Evolutionary conservation across 1,140 invertebrate genomes (phyloP).

Genomic region (Saccostrea echinata): DNA sequence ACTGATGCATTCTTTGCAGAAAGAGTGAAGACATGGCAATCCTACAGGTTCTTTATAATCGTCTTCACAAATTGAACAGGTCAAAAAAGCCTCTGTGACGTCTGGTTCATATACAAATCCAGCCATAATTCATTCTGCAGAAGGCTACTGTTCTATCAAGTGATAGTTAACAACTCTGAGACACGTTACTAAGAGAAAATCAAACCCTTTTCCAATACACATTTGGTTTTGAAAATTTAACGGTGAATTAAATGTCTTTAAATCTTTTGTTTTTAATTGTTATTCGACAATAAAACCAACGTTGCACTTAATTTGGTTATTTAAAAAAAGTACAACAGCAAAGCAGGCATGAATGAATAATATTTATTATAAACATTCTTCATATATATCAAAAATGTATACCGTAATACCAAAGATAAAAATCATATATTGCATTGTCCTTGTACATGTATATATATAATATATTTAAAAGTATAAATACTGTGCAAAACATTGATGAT

Average conservation of each 20-base stretch:
- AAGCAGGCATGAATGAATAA: background rate
- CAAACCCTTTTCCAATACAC: background rate
- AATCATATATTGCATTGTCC: slow-evolving; percentile 1
- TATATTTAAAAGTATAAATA: background rate
- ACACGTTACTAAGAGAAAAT: background rate
- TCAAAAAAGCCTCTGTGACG: slow-evolving; percentile 41
- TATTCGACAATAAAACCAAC: background rate
- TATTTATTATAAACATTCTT: background rate
- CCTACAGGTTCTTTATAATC: slow-evolving; percentile 45
- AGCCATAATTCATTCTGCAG: background rate
- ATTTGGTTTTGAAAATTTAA: background rate
- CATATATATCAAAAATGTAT: background rate
- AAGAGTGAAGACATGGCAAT: slow-evolving; percentile 57
- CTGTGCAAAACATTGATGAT: background rate
- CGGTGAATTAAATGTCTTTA: background rate
- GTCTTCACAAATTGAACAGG: slow-evolving; percentile 53
- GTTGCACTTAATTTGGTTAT: background rate
- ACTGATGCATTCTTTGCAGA: slow-evolving; percentile 51
- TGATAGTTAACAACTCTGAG: background rate
- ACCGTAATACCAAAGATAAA: slow-evolving; percentile 10
- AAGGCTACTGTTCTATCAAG: background rate
- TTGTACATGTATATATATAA: background rate
- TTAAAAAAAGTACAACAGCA: background rate
- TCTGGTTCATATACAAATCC: background rate
- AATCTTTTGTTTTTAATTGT: background rate